Percentiles rank a stretch among this genome's conserved stretches.
Evolutionary conservation across 2,888 invertebrate genomes (phyloP).

Genomic region (Ferdinandea cuprea): DNA sequence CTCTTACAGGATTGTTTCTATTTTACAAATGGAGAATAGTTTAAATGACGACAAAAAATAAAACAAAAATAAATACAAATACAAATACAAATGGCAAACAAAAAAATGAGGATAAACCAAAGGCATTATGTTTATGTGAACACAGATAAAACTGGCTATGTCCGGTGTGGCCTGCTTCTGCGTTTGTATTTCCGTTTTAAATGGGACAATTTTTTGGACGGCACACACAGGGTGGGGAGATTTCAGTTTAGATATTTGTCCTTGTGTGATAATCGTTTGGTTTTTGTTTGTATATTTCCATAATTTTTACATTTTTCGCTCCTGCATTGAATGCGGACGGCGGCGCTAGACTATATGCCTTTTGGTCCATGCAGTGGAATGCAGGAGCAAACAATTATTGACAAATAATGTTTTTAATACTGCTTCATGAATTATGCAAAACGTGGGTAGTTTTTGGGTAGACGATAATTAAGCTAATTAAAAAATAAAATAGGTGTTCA

Average conservation of each 20-base stretch:
- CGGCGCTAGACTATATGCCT: no score
- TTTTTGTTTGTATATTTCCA: constrained; percentile 38
- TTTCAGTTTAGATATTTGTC: constrained; percentile 42
- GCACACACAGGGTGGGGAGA: constrained; percentile 13
- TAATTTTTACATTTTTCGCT: constrained; percentile 12
- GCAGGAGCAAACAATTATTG: no score
- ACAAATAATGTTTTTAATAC: no score
- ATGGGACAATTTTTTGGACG: constrained; percentile 20
- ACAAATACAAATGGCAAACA: no score
- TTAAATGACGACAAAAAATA: constrained; percentile 23
- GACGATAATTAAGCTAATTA: no score
- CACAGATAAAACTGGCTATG: constrained; percentile 54
- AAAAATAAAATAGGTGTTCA: no score
- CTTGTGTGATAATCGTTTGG: constrained; percentile 41
- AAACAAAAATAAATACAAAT: constrained; percentile 16
- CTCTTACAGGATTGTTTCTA: constrained; percentile 52
- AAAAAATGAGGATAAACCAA: constrained; percentile 54
- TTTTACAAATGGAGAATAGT: constrained; percentile 63
- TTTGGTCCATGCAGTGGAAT: no score
- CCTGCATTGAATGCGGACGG: neutral
- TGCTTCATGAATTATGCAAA: no score
- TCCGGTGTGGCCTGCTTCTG: constrained; percentile 65
- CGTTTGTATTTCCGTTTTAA: constrained; percentile 39
- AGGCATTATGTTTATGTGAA: constrained; percentile 66
- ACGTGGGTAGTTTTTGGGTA: no score